Evolutionary conservation across 2,113 vertebrate genomes (phyloP).

Genomic region (Tichodroma muraria): DNA sequence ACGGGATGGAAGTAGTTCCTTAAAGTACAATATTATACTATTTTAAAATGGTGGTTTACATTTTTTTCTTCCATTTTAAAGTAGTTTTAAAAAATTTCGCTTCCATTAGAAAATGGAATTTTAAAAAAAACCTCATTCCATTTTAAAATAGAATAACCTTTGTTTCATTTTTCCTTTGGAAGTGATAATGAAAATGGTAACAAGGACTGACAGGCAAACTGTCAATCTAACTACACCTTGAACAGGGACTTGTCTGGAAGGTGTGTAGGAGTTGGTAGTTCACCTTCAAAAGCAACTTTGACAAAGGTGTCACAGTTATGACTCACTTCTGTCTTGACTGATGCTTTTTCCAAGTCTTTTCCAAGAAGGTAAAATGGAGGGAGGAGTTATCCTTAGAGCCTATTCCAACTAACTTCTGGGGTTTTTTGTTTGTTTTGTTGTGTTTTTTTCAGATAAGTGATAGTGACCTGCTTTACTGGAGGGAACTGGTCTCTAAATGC

Average conservation of each 20-base stretch:
- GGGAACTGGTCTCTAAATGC: conserved; percentile 87
- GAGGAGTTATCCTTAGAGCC: neutral
- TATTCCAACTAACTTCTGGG: neutral
- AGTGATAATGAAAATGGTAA: neutral
- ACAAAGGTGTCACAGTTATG: neutral
- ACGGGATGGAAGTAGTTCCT: neutral
- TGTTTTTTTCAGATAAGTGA: conserved; percentile 79
- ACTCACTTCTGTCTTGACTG: neutral
- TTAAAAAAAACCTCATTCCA: accelerated
- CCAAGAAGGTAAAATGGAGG: neutral
- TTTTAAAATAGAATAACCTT: neutral
- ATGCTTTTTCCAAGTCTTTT: neutral
- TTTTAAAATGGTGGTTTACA: neutral
- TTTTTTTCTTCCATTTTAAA: neutral
- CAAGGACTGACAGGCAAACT: neutral
- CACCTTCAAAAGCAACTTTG: neutral
- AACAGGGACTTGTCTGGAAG: neutral
- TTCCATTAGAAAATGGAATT: neutral
- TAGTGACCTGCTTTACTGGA: conserved; percentile 84
- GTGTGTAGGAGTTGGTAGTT: neutral
- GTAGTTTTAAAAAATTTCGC: accelerated
- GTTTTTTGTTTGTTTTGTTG: neutral
- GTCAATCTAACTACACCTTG: neutral
- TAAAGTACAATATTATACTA: accelerated
- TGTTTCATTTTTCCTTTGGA: neutral